These are phyloP conservation scores for Coluber constrictor DNA, from an alignment of 2,797 vertebrate genomes.

Conservation along the genomic window DNA sequence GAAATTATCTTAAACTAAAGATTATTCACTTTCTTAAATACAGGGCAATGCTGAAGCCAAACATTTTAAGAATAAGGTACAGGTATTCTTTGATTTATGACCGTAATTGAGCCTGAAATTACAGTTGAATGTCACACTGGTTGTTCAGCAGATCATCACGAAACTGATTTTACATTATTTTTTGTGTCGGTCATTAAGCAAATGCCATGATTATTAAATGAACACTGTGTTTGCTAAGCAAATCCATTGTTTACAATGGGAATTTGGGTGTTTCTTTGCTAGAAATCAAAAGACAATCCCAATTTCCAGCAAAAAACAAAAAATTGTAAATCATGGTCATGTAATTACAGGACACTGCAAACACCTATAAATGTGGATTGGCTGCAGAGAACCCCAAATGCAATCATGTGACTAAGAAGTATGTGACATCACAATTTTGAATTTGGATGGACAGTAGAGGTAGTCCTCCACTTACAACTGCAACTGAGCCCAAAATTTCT, in stretches of 20 bases:
- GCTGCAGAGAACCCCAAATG: neutral
- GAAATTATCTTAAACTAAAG: neutral
- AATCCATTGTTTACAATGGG: neutral
- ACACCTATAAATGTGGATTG: neutral
- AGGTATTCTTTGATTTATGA: neutral
- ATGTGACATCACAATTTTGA: neutral
- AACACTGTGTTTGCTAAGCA: neutral
- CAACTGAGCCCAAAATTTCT: no score
- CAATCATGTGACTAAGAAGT: neutral
- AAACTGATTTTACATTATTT: neutral
- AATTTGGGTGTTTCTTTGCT: neutral
- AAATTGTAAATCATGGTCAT: neutral
- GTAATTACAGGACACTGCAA: neutral
- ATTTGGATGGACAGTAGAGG: neutral
- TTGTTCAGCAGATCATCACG: neutral
- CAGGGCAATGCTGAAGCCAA: neutral
- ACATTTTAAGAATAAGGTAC: neutral
- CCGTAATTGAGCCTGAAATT: neutral
- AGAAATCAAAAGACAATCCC: neutral
- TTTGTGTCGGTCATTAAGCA: neutral
- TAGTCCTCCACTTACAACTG: no score
- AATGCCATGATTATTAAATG: neutral
- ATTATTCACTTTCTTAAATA: neutral
- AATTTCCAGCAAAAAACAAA: neutral
- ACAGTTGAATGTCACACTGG: neutral